Percentiles rank a stretch among this genome's conserved stretches.
phyloP scores from a whole-genome alignment of 2,888 invertebrate species.

The Agrochola circellaris region DNA sequence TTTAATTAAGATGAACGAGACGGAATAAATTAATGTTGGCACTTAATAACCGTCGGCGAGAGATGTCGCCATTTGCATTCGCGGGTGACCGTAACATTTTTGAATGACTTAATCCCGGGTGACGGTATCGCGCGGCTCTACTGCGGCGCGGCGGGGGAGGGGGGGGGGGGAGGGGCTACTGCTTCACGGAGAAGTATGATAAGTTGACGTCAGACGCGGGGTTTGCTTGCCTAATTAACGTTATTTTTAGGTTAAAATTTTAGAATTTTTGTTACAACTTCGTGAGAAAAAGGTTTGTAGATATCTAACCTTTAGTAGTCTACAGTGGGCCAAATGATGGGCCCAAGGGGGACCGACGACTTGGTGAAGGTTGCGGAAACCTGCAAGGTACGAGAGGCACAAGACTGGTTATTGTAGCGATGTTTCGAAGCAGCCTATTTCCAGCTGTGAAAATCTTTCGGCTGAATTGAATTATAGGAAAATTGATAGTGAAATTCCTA shows the following conservation, averaged over 20 bases:
- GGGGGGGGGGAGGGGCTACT: neutral
- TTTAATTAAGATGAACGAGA: conserved; percentile 76
- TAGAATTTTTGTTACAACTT: neutral
- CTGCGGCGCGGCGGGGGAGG: conserved; percentile 14
- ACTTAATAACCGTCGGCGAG: conserved; percentile 69
- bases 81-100: conserved; percentile 69
- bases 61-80: conserved; percentile 73
- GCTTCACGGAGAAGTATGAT: conserved; percentile 57
- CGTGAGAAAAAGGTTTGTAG: neutral
- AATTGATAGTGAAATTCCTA: neutral
- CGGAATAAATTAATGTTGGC: conserved; percentile 75
- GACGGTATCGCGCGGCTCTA: conserved; percentile 57
- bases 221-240: conserved; percentile 53
- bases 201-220: conserved; percentile 44
- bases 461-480: neutral
- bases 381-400: neutral
- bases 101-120: conserved; percentile 68
- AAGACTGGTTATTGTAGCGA: too few relatives aligned
- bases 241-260: conserved; percentile 38
- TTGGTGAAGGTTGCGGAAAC: neutral
- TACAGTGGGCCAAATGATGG: neutral
- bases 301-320: neutral
- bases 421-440: neutral
- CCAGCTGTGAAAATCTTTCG: neutral
- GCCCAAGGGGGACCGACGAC: neutral